These are phyloP conservation scores for Clamator glandarius DNA, from an alignment of 2,797 vertebrate species.

Conservation along the genomic window DNA sequence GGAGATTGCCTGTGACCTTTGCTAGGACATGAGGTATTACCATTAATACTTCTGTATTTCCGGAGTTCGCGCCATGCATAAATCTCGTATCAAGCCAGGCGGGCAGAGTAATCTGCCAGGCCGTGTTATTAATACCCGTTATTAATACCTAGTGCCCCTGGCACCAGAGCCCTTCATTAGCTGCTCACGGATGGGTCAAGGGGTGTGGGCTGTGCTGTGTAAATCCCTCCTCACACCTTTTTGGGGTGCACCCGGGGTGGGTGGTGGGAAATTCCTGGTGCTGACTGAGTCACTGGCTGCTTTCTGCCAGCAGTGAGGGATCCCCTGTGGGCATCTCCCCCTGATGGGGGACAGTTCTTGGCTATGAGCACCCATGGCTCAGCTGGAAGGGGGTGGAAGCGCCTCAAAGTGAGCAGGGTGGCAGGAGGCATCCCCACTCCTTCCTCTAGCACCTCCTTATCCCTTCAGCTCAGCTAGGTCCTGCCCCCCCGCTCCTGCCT, in stretches of 20 bases:
- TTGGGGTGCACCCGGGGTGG: not conserved
- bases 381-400: not conserved
- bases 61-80: slow-evolving; percentile 38
- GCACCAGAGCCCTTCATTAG: not conserved
- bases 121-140: slow-evolving; percentile 6
- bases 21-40: slow-evolving; percentile 72
- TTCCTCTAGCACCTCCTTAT: not conserved
- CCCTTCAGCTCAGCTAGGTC: not conserved
- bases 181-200: accelerated
- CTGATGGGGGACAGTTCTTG: accelerated
- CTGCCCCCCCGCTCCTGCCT: not conserved
- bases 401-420: not conserved
- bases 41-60: slow-evolving; percentile 70
- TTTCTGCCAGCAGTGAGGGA: not conserved
- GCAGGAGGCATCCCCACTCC: not conserved
- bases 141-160: not conserved
- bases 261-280: too few relatives aligned
- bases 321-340: accelerated
- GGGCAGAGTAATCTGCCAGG: slow-evolving; percentile 58
- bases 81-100: slow-evolving; percentile 62
- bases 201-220: accelerated
- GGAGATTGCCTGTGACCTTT: slow-evolving; percentile 76
- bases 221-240: not conserved
- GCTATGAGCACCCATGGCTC: not conserved
- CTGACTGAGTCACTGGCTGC: not conserved